Conservation (phyloP, 2,113 vertebrate species). For the Gallinago jamesoni region DNA sequence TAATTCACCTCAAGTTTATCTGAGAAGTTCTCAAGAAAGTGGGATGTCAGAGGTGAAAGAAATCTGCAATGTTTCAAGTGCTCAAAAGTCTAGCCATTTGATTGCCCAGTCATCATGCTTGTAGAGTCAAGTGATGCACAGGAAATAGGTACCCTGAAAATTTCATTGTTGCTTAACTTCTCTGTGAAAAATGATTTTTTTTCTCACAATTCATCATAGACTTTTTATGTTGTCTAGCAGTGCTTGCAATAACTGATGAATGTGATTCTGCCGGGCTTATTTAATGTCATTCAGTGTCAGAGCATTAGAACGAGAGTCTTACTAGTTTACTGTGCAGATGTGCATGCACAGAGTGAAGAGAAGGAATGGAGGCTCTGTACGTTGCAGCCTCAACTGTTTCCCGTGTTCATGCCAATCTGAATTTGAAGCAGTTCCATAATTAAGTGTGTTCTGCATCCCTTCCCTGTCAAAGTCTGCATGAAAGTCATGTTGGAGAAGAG, state of each 20-base stretch:
- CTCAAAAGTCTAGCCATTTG: background rate
- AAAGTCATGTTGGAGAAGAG: background rate
- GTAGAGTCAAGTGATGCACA: background rate
- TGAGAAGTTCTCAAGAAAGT: background rate
- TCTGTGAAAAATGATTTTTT: background rate
- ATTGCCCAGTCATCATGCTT: background rate
- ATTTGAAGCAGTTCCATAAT: background rate
- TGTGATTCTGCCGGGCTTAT: background rate
- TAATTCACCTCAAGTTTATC: background rate
- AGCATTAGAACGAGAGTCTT: background rate
- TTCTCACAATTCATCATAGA: background rate
- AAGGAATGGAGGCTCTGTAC: background rate
- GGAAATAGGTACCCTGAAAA: background rate
- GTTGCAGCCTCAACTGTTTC: background rate
- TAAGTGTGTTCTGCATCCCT: background rate
- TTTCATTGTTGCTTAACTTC: background rate
- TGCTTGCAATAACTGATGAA: background rate
- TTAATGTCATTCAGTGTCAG: background rate
- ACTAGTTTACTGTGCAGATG: background rate
- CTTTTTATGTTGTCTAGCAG: background rate
- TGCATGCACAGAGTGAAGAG: background rate
- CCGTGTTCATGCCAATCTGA: background rate
- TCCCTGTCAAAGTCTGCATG: background rate
- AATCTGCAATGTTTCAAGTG: background rate
- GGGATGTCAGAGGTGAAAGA: background rate